These are phyloP conservation scores for Pheosia tremula DNA, from an alignment of 2,888 invertebrate genomes.

Conservation along the genomic window DNA sequence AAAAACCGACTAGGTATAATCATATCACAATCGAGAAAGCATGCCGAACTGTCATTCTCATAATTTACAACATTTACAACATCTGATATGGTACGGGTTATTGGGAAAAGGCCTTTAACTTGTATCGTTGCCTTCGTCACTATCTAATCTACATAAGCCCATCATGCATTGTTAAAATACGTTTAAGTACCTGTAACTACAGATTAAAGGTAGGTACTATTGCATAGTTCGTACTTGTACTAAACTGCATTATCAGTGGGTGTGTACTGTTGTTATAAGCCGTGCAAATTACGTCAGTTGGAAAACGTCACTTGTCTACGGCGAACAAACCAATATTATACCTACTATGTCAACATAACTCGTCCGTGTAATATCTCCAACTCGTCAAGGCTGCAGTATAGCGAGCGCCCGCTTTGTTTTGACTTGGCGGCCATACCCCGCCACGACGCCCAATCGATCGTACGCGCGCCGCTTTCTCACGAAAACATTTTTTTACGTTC, in stretches of 20 bases:
- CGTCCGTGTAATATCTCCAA: constrained; percentile 49
- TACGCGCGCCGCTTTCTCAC: constrained; percentile 53
- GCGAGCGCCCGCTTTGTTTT: constrained; percentile 53
- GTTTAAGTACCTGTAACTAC: no score
- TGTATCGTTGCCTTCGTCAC: no score
- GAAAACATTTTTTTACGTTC: constrained; percentile 40
- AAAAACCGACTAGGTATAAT: no score
- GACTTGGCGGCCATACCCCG: constrained; percentile 60
- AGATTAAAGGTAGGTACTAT: background rate
- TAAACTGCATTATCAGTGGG: constrained; percentile 33
- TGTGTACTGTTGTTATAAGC: constrained; percentile 24
- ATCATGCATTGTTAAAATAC: no score
- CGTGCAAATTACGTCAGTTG: constrained; percentile 28
- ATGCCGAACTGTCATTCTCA: no score
- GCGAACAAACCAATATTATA: constrained; percentile 8
- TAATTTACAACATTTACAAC: no score
- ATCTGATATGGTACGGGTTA: no score
- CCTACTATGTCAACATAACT: constrained; percentile 32
- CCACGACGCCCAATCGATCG: constrained; percentile 59
- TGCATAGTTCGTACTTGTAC: no score
- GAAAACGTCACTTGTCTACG: constrained; percentile 14
- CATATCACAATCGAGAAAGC: no score
- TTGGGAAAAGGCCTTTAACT: no score
- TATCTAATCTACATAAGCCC: no score
- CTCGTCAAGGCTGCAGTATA: constrained; percentile 57